These are phyloP conservation scores for Aphaenogaster rudis DNA, from an alignment of 1,140 invertebrate genomes.

Conservation along the genomic window DNA sequence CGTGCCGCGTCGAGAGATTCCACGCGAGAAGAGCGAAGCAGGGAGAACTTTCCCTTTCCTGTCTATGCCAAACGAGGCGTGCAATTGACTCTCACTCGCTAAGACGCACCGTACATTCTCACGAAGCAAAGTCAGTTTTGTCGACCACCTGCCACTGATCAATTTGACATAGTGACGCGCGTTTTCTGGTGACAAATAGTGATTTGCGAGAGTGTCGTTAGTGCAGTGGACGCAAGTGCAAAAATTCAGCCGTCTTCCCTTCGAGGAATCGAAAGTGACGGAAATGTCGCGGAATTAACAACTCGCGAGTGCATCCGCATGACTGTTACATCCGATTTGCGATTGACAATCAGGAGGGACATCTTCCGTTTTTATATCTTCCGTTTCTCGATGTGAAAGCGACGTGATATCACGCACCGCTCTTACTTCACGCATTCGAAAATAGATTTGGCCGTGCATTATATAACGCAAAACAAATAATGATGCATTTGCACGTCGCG, in stretches of 20 bases:
- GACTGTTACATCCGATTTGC: not conserved
- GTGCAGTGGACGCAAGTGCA: not conserved
- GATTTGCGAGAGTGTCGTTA: conserved; percentile 1
- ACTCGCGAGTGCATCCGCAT: not conserved
- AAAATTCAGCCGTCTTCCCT: not conserved
- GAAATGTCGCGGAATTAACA: not conserved
- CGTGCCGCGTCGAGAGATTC: not conserved
- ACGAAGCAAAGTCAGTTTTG: not conserved
- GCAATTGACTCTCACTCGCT: conserved; percentile 4
- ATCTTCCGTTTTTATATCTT: conserved; percentile 44
- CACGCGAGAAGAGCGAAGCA: not conserved
- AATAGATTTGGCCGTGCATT: conserved; percentile 25
- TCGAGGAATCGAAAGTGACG: not conserved
- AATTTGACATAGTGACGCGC: conserved; percentile 50
- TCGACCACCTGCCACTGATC: conserved; percentile 13
- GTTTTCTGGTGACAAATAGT: not conserved
- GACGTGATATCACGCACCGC: conserved; percentile 6
- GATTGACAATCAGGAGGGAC: not conserved
- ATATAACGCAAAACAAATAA: conserved; percentile 31
- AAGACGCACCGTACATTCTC: not conserved
- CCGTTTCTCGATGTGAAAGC: conserved; percentile 44
- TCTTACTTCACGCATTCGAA: conserved; percentile 6
- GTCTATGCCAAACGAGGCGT: conserved; percentile 35
- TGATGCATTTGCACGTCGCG: not conserved
- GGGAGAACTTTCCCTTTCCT: conserved; percentile 74